phyloP scores from a whole-genome alignment of 2,113 vertebrate species.

The Hucho hucho region DNA sequence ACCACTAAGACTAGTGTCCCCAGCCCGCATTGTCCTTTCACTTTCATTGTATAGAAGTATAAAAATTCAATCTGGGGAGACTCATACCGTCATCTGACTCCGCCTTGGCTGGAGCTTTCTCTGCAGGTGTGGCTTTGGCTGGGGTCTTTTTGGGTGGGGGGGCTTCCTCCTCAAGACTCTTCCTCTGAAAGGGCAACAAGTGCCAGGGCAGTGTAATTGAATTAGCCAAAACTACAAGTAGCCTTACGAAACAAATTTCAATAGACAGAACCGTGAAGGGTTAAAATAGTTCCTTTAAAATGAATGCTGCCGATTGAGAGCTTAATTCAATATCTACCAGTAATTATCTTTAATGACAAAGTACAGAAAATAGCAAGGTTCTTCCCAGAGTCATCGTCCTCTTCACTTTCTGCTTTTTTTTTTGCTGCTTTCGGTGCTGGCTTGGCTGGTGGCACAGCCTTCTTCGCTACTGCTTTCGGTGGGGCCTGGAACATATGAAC shows the following conservation, averaged over 20 bases:
- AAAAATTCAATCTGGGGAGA: background rate
- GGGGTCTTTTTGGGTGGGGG: constrained; percentile 62
- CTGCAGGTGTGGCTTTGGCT: constrained; percentile 49
- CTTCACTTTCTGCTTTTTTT: constrained; percentile 73
- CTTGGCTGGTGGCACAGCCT: constrained; percentile 44
- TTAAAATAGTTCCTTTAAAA: background rate
- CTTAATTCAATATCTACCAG: background rate
- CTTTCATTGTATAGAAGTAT: too few species aligned
- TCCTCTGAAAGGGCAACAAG: constrained; percentile 17
- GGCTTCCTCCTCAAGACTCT: constrained; percentile 71
- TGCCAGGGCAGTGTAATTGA: background rate
- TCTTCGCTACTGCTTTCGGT: constrained; percentile 63
- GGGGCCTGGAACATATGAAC: constrained; percentile 47
- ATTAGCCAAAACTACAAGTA: background rate
- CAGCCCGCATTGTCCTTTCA: too few species aligned
- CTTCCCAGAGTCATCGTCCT: constrained; percentile 65
- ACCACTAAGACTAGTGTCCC: too few species aligned
- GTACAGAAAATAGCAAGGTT: background rate
- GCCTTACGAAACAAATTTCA: background rate
- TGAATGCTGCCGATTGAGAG: background rate
- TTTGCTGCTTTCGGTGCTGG: constrained; percentile 53
- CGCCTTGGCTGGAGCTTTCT: constrained; percentile 51
- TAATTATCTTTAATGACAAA: background rate
- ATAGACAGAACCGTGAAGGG: too few species aligned
- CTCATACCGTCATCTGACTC: constrained; percentile 68